Evolutionary conservation across 2,113 vertebrate genomes (phyloP).

Genomic region (pig (Sus scrofa)): DNA sequence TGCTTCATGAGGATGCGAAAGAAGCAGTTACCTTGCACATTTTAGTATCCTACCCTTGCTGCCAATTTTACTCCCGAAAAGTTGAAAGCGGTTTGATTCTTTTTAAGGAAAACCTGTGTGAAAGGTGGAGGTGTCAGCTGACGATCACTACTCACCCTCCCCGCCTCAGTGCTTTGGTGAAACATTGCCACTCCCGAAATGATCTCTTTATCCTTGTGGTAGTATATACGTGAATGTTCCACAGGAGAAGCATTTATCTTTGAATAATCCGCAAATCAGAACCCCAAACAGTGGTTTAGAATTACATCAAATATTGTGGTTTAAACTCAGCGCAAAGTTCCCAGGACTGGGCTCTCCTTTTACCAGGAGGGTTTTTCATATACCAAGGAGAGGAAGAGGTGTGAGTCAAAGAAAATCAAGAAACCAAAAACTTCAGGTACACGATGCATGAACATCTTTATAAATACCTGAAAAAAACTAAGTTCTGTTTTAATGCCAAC

Average conservation of each 20-base stretch:
- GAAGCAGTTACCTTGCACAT: neutral
- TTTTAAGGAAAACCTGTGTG: neutral
- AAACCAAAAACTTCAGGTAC: neutral
- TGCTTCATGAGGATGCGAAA: constrained; percentile 29
- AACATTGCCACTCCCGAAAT: neutral
- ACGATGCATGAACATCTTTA: constrained; percentile 27
- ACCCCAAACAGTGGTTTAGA: constrained; percentile 2
- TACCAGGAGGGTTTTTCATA: neutral
- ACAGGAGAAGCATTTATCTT: neutral
- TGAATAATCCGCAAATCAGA: constrained; percentile 28
- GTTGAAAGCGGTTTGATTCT: constrained; percentile 7
- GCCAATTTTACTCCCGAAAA: constrained; percentile 42
- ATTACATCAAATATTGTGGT: constrained; percentile 3
- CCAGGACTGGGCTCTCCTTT: constrained; percentile 24
- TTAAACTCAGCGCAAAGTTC: constrained; percentile 37
- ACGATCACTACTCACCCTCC: neutral
- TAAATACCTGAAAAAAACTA: neutral
- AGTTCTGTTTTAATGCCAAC: constrained; percentile 5
- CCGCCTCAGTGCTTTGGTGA: neutral
- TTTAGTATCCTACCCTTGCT: constrained; percentile 12
- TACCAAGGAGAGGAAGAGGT: neutral
- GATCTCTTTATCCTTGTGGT: constrained; percentile 39
- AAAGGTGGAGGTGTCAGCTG: neutral
- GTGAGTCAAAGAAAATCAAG: constrained; percentile 35
- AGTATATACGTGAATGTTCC: constrained; percentile 3